Conservation (phyloP, 1,140 invertebrate species). For the Aplysia californica region DNA sequence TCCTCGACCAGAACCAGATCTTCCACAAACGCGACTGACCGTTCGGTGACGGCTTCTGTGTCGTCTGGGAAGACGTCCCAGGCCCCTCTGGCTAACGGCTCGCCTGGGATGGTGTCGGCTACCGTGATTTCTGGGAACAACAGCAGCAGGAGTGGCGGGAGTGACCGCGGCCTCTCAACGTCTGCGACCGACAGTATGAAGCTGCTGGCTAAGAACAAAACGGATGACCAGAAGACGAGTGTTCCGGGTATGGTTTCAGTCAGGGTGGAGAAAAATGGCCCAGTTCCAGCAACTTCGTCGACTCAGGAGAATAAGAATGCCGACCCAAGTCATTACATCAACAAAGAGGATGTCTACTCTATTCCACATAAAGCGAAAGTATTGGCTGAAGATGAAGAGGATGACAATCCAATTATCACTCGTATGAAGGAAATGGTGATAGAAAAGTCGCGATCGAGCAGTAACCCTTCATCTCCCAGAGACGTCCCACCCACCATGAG, state of each 20-base stretch:
- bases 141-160: background rate
- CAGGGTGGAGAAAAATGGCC: background rate
- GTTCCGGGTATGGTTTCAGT: background rate
- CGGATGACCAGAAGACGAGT: constrained; percentile 33
- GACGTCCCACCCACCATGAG: background rate
- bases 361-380: constrained; percentile 10
- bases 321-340: constrained; percentile 9
- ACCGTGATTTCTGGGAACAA: background rate
- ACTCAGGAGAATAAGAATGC: background rate
- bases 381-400: background rate
- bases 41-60: too few relatives aligned
- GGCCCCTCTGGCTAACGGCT: background rate
- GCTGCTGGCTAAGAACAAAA: constrained; percentile 34
- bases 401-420: constrained; percentile 29
- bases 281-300: too few relatives aligned
- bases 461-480: background rate
- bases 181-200: constrained; percentile 38
- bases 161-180: background rate
- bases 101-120: background rate
- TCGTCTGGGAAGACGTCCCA: background rate
- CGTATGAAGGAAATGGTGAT: constrained; percentile 32
- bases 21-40: background rate
- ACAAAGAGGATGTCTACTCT: constrained; percentile 24
- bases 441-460: constrained; percentile 16
- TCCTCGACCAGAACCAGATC: background rate